Evolutionary conservation across 2,888 invertebrate species (phyloP), one percentile per base, ranked within the genome.

Genomic region (Drosophila merina): DNA sequence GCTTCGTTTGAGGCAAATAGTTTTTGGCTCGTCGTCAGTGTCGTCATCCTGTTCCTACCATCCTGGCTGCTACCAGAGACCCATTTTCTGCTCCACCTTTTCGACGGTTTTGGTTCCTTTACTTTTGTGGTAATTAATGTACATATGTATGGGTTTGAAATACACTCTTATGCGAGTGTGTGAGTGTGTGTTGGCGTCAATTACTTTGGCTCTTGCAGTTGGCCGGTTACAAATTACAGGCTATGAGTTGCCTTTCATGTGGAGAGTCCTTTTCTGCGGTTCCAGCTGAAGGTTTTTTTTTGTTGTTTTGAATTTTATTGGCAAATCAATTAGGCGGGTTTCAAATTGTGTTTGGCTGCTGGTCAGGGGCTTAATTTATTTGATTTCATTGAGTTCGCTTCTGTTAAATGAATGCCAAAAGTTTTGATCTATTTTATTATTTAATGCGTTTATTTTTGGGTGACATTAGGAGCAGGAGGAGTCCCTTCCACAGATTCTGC

Each of bases 191-290:
- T 55, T 56, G 52, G 66, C 76, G 66, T 73, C 85, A 86, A 86
- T 86, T 83, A 85, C 82, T 85, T 80, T 70, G 67, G 69, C 49
- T 62, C 66, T 59, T 81, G 68, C 83, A 73, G 67, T 72, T 76
- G 76, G 72, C 70, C 84, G 67, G 74, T 79, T 72, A 85, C 73
- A 77, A 86, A 84, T 78, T 87, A 77, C 76, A 85, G 82, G 72
- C 76, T 75, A 52, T 49, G 59, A 12, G 38, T 38, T 62, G 54
- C 57, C 54, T 59, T 57, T 54, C 57, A 26, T 45, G 57, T 49
- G 57, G 52, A 40, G 52, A 51, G 48, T 44, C 33, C 40, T 40
- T 54, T 57, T 56, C 30, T 60, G 49, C 44, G 26, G 33, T 54
- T 26, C 36, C 25, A 20, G n/a, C 30, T 62, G 38, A 47, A 49